A percentile compares a stretch with the other conserved stretches of the same genome.
Conservation (phyloP, 2,888 invertebrate genomes). For the Hipparchia semele region DNA sequence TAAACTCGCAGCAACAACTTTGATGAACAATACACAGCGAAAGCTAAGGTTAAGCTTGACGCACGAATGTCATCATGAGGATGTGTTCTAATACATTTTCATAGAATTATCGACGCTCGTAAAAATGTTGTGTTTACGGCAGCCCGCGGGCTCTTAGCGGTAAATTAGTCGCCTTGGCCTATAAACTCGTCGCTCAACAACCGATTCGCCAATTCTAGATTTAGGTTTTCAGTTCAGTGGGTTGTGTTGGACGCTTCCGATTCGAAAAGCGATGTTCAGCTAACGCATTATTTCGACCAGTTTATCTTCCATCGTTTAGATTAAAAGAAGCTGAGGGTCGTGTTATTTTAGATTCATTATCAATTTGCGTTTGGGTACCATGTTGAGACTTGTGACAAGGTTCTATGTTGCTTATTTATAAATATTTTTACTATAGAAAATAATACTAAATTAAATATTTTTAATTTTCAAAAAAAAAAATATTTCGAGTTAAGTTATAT, state of each 20-base stretch:
- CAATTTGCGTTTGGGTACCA: not conserved
- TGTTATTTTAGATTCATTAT: conserved; percentile 1
- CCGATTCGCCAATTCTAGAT: conserved; percentile 79
- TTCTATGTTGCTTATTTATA: not conserved
- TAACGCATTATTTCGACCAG: conserved; percentile 26
- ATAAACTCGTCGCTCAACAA: conserved; percentile 67
- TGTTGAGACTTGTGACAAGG: not conserved
- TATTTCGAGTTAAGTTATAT: not conserved
- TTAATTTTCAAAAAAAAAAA: not conserved
- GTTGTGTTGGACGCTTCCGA: conserved; percentile 69
- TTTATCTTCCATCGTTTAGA: conserved; percentile 22
- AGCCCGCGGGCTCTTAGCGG: conserved; percentile 44
- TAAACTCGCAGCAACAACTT: conserved; percentile 12
- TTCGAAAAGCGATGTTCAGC: conserved; percentile 43
- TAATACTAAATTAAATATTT: too few relatives aligned
- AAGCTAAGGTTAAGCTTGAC: conserved; percentile 33
- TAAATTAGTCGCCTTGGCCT: conserved; percentile 77
- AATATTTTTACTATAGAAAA: not conserved
- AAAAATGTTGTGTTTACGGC: conserved; percentile 46
- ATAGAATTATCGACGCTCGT: conserved; percentile 43
- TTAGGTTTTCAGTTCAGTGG: conserved; percentile 81
- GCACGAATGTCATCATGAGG: conserved; percentile 34
- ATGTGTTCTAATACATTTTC: conserved; percentile 30
- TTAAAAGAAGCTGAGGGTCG: conserved; percentile 27
- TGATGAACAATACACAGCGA: conserved; percentile 25